Base-by-base conservation (phyloP, 2,113 vertebrate species). In the Percopsis transmontana region DNA sequence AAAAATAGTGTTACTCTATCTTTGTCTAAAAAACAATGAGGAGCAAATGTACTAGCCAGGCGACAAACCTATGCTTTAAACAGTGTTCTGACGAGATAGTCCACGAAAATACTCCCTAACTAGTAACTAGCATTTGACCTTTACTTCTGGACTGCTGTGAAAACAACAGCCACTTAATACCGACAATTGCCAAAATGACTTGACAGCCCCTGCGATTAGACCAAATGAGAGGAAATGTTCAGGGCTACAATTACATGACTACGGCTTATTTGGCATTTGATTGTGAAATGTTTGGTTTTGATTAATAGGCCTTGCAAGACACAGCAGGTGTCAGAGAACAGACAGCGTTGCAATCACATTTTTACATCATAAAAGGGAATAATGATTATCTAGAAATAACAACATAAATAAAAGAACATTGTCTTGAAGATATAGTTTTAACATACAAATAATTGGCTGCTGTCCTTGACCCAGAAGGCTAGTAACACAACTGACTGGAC, bases 11-110 rank as follows among this genome's bases (percentile, higher is more conserved):
- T 20, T 38, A 12, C 40, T 40, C 74, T 83, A 81, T 78, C 72
- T 83, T 82, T 80, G 60, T 76, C 64, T 78, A 76, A 65, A 38
- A 15, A 84, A 87, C 65, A 78, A 80, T 73, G 66, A 10, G 14
- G 33, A 47, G 60, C 24, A 52, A 55, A 58, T 14, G 6, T 54
- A 40, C 14, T 42, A 23, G 61, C 41, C 0, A 14, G 40, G 62
- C 12, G 33, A 64, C 67, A 63, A 23, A 58, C 16, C 3, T 0
- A 9, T 66, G 62, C 55, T 41, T 58, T 40, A 51, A 72, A 70
- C 68, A 67, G n/a, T 8, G 23, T 18, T 65, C 70, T 69, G 72
- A 85, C 74, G 40, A 72, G 41, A 14, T 47, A 9, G 42, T 84
- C 72, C 55, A 3, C 24, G 58, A 20, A 51, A 48, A 62, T 27